Evolutionary conservation across 1,140 invertebrate genomes (phyloP).

Genomic region (Laodelphax striatellus): DNA sequence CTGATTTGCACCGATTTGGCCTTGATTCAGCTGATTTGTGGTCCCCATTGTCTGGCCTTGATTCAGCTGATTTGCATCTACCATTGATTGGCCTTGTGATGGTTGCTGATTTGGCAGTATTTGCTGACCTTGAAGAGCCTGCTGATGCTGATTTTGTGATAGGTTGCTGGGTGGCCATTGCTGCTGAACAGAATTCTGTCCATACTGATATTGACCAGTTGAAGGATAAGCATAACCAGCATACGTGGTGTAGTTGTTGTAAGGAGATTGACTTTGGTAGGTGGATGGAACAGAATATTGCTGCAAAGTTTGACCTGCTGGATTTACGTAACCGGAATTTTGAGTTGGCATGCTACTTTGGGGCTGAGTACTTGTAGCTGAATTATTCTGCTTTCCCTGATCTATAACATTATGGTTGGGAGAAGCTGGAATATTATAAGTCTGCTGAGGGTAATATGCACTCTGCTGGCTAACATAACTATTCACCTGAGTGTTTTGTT

Average conservation of each 20-base stretch:
- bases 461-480: no score
- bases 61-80: no score
- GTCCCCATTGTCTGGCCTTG: no score
- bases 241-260: not conserved
- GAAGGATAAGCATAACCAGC: not conserved
- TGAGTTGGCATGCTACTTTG: no score
- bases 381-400: not conserved
- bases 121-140: slow-evolving; percentile 5
- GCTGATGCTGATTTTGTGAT: slow-evolving; percentile 7
- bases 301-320: not conserved
- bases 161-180: not conserved
- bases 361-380: no score
- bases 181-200: slow-evolving; percentile 1
- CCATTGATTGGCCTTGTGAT: no score
- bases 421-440: not conserved
- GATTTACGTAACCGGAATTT: not conserved
- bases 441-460: no score
- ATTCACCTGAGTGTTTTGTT: no score
- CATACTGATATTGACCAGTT: not conserved
- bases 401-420: not conserved
- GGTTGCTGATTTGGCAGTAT: not conserved
- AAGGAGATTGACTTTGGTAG: not conserved
- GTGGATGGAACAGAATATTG: not conserved
- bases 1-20: no score
- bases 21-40: no score